Evolutionary conservation across 2,113 vertebrate genomes (phyloP), one percentile per base, ranked within the genome.

Genomic region (Nipponia nippon): DNA sequence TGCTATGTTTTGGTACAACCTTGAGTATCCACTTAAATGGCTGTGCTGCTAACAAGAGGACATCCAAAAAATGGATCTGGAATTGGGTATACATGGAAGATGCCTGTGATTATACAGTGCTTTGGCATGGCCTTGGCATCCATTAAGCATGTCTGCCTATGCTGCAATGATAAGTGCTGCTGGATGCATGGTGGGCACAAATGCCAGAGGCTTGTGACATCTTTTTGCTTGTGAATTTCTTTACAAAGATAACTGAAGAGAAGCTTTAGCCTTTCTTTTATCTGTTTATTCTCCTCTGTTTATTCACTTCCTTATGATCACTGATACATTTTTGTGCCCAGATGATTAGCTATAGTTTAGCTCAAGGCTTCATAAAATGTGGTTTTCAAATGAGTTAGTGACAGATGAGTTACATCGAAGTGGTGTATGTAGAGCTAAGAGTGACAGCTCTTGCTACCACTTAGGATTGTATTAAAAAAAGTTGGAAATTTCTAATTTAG

Each of bases 291-390:
- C 47, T 72, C 47, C 77, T 56, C 34, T 90, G n/a, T 77, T 94
- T 93, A 63, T 72, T 85, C 8, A n/a, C 27, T 84, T 91, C 53
- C 26, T 85, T 86, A 63, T 4, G 13, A 70, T 70, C 42, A 25
- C 75, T 76, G 62, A 30, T 91, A 78, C 0, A 3, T 82, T 91
- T 87, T 87, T 23, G n/a, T 77, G 62, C 49, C 71, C 67, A 77
- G 85, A 80, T 73, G 55, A 88, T 93, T 85, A 89, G 75, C 55
- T 94, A 85, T n/a, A 69, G 85, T 88, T 88, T 85, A 94, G 66
- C 84, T 83, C 36, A 86, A 76, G 76, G 82, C 47, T 95, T 92
- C 92, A 80, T 86, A 80, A 92, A 92, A 77, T 29, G 63, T 73
- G 72, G 71, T 27, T 96, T 86, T 95, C 55, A 89, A 78, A 89